A percentile compares a stretch with the other conserved stretches of the same genome.
phyloP scores from a whole-genome alignment of 2,797 vertebrate species.

The Anguilla anguilla region DNA sequence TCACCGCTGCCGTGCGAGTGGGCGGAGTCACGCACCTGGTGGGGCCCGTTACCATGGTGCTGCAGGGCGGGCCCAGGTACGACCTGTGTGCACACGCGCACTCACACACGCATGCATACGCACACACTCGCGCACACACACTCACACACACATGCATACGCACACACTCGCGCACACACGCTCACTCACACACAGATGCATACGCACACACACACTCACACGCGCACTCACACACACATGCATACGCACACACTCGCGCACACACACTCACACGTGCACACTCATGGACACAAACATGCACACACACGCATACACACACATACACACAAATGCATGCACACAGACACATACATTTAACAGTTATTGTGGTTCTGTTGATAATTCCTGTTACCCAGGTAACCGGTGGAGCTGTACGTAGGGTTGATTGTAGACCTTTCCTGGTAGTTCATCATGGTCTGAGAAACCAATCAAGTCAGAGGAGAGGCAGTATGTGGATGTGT shows the following conservation, averaged over 20 bases:
- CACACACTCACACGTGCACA: too few relatives aligned
- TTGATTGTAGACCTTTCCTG: too few relatives aligned
- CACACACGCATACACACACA: not conserved
- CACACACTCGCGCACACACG: too few relatives aligned
- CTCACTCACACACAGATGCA: not conserved
- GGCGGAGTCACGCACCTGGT: conserved; percentile 96
- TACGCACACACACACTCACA: not conserved
- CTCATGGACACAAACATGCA: not conserved
- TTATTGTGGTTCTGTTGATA: not conserved
- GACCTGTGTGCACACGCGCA: conserved; percentile 29
- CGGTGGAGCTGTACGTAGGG: too few relatives aligned
- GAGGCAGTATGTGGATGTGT: not conserved
- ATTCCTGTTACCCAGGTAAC: not conserved
- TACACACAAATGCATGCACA: not conserved
- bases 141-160: not conserved
- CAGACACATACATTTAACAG: too few relatives aligned
- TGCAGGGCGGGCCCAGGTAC: conserved; percentile 95
- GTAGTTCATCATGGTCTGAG: not conserved
- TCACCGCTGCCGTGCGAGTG: conserved; percentile 92
- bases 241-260: too few relatives aligned
- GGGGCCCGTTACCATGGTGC: conserved; percentile 95
- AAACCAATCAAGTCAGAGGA: not conserved
- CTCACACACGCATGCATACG: not conserved
- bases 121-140: not conserved
- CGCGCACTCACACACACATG: too few relatives aligned